Evolutionary conservation across 53 echinoderm and acorn worm genomes (phyloP), one percentile per base, ranked within the genome.

Genomic region (Henricia sp.): DNA sequence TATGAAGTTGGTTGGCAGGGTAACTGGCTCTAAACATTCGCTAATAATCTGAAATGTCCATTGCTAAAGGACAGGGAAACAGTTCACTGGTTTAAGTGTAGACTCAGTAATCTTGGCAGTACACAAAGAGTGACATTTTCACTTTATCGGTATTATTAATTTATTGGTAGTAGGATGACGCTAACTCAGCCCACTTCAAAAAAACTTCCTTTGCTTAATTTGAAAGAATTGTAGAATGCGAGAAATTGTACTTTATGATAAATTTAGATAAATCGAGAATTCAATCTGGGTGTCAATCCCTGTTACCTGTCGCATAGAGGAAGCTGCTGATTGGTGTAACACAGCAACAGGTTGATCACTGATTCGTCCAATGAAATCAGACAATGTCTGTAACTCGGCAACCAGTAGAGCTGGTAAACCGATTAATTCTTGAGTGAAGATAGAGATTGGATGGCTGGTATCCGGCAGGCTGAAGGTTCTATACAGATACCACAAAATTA

Each of bases 241-340:
- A 55, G 4, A 14, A 8, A 55, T 55, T 55, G 56, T 55, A 5
- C 20, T 36, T 20, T 68, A 19, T 11, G 14, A 0, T 8, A 55
- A 55, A 55, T 14, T 4, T 55, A 23, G 4, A 5, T 14, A 16
- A 12, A 23, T 5, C 5, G 21, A 16, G 21, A 19, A 4, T 2
- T n/a, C 17, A 25, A 16, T 0, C 9, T 21, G 19, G 37, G 11
- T 52, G 33, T 37, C 13, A 37, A 27, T 21, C 30, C 1, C 19
- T 33, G 35, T 33, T 42, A 88, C 89, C 89, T 77, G 83, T 74
- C 67, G 66, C 14, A 35, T 26, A 25, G 51, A 52, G 9, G 67
- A 46, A 10, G 83, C 19, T 1, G 89, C 84, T 76, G 67, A 77
- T 2, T 65, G 83, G 42, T 84, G 84, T 37, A 89, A 28, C 6